phyloP scores from a whole-genome alignment of 2,888 invertebrate species.

The Drosophila recens region DNA sequence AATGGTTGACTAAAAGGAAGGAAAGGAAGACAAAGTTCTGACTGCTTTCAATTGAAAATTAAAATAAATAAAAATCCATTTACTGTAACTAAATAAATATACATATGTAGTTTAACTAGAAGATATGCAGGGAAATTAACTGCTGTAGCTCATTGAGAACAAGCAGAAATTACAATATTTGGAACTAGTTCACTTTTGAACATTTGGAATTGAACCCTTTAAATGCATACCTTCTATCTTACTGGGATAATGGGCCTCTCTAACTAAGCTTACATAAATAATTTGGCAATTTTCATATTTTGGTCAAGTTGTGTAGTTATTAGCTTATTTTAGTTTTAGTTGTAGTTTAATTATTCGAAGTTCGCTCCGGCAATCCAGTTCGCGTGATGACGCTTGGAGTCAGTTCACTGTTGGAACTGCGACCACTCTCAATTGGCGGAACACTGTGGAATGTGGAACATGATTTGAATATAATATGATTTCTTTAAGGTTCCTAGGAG shows the following conservation, averaged over 20 bases:
- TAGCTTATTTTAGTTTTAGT: conserved; percentile 5
- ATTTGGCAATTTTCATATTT: conserved; percentile 66
- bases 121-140: neutral
- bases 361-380: conserved; percentile 85
- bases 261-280: conserved; percentile 30
- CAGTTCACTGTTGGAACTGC: conserved; percentile 82
- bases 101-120: neutral
- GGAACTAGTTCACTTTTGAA: conserved; percentile 8
- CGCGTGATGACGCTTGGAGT: conserved; percentile 87
- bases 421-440: conserved; percentile 86
- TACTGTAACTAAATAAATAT: conserved; percentile 2
- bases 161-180: neutral
- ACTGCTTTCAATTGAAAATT: conserved; percentile 1
- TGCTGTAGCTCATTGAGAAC: conserved; percentile 13
- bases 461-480: neutral
- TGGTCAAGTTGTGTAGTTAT: conserved; percentile 45
- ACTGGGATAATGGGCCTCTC: conserved; percentile 55
- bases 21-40: conserved; percentile 37
- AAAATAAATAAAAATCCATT: neutral
- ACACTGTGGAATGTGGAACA: conserved; percentile 71
- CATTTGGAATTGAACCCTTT: conserved; percentile 4
- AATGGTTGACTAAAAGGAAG: conserved; percentile 35
- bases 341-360: conserved; percentile 83
- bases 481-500: no score
- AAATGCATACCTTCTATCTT: conserved; percentile 16